These are phyloP conservation scores for Ferdinandea cuprea DNA, from an alignment of 2,888 invertebrate species.

Conservation along the genomic window DNA sequence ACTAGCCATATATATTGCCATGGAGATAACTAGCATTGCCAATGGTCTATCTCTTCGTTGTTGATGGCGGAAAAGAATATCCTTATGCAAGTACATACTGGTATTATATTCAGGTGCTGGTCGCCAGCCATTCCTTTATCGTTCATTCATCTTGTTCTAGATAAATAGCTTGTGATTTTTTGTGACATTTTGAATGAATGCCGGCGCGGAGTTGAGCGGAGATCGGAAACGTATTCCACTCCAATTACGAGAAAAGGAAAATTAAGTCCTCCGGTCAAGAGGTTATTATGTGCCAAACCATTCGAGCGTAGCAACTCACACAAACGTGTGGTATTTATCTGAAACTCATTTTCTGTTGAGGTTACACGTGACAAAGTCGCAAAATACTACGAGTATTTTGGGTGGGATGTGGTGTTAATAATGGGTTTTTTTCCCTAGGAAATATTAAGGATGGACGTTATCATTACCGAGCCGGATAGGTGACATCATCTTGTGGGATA, in stretches of 20 bases:
- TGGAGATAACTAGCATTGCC: constrained; percentile 1
- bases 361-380: constrained; percentile 27
- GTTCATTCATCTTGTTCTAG: not conserved
- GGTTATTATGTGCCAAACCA: constrained; percentile 42
- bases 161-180: constrained; percentile 24
- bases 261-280: constrained; percentile 42
- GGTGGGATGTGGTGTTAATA: not conserved
- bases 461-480: not conserved
- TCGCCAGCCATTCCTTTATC: not conserved
- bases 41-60: not conserved
- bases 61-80: constrained; percentile 24
- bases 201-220: not conserved
- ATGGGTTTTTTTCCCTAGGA: not conserved
- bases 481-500: too few species aligned
- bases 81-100: not conserved
- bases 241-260: constrained; percentile 52
- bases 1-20: not conserved
- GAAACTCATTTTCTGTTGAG: constrained; percentile 3
- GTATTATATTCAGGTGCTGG: constrained; percentile 21
- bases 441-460: not conserved
- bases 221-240: constrained; percentile 47
- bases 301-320: constrained; percentile 1
- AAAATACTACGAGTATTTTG: not conserved
- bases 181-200: constrained; percentile 20
- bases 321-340: constrained; percentile 9